Conservation (phyloP, 2,113 vertebrate genomes). For the Brachionichthys hirsutus region DNA sequence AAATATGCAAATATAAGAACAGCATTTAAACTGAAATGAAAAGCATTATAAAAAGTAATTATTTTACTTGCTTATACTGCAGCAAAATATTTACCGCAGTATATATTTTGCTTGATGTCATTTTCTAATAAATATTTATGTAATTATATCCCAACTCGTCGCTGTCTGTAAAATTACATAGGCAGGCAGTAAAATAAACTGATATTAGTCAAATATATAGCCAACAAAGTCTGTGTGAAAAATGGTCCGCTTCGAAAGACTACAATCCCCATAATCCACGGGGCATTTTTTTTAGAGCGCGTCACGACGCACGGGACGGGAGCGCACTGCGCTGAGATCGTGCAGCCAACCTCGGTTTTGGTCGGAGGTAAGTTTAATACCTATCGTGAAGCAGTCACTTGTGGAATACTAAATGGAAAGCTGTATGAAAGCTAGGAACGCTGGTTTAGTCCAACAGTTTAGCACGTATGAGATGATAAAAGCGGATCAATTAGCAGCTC, state of each 20-base stretch:
- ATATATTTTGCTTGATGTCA: no score
- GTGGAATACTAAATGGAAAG: conserved; percentile 45
- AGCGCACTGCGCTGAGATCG: conserved; percentile 62
- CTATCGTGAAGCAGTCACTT: conserved; percentile 10
- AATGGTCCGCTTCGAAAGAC: background rate
- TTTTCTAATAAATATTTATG: no score
- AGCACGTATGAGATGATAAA: background rate
- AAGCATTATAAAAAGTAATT: no score
- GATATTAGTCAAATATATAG: no score
- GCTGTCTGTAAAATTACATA: no score
- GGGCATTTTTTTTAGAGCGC: conserved; percentile 32
- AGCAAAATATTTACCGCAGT: no score
- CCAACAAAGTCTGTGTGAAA: background rate
- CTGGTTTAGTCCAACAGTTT: background rate
- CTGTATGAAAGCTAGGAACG: conserved; percentile 9
- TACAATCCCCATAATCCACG: conserved; percentile 57
- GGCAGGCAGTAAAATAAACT: no score
- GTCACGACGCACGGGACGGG: conserved; percentile 46
- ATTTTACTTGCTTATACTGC: no score
- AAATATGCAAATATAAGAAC: no score
- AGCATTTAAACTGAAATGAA: no score
- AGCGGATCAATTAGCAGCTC: conserved; percentile 18
- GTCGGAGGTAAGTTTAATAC: conserved; percentile 71
- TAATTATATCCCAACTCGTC: no score
- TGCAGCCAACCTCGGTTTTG: conserved; percentile 71